Base-by-base conservation (phyloP, 1,140 invertebrate species). In the Conus ventricosus region DNA sequence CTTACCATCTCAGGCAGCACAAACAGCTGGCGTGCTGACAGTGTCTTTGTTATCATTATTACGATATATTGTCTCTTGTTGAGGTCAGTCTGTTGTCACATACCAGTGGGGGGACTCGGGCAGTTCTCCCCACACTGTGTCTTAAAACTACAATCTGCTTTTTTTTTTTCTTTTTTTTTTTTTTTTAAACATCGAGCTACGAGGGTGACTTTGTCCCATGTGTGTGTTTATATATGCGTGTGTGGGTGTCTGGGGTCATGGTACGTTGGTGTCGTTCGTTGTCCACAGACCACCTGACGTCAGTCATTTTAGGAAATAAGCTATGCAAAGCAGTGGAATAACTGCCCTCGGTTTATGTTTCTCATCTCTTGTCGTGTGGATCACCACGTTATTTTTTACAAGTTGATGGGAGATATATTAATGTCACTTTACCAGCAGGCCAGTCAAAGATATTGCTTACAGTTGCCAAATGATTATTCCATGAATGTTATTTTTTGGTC, bases 391-490 rank as follows among this genome's bases (percentile, higher is more conserved):
- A 15, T 7, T 54, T 81, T 71, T 71, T 71, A 17, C 11, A 11
- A 71, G 67, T 20, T 71, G 20, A 71, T 71, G 51, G 80, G 51
- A 51, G 80, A 51, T 81, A 54, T 81, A 39, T 78, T 17, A 11
- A 20, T 81, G 51, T 81, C 39, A 23, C 80, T 81, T 81, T 81
- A 54, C 20, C 53, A 81, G 25, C 39, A 81, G 80, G 80, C 80
- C 80, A 81, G 80, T 81, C 80, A 53, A 80, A 51, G 39, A 51
- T 81, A 51, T 51, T 81, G 80, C 80, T 81, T 81, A 81, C 80
- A 81, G 39, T 81, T 81, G 80, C 80, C 80, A 81, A 81, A 81
- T 81, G 51, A 81, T 51, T 81, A 81, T 81, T 81, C 80, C 80
- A 81, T 20, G 39, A 7, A 81, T 27, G 7, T 27, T 78, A 5